A percentile compares a stretch with the other conserved stretches of the same genome.
These are phyloP conservation scores for Gisinianus flammeolus DNA, from an alignment of 2,888 invertebrate species.

Conservation along the genomic window DNA sequence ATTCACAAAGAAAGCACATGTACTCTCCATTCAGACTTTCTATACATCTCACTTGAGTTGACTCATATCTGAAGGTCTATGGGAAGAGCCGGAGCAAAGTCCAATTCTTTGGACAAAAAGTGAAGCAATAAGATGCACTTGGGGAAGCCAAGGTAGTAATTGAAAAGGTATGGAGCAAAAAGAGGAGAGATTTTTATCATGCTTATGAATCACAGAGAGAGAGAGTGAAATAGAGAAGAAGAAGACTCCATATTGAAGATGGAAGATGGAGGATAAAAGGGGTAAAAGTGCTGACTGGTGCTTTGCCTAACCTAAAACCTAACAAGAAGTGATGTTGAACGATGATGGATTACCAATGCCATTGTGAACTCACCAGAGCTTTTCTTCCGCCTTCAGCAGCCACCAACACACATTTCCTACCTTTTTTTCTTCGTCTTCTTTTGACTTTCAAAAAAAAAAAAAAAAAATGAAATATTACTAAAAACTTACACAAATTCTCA, in stretches of 20 bases:
- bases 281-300: constrained; percentile 13
- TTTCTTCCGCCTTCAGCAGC: neutral
- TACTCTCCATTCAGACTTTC: too few species aligned
- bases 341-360: constrained; percentile 4
- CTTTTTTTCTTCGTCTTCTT: neutral
- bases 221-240: neutral
- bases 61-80: too few species aligned
- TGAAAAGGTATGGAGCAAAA: neutral
- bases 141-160: too few species aligned
- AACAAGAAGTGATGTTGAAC: constrained; percentile 6
- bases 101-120: too few species aligned
- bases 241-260: neutral
- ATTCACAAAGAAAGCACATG: too few species aligned
- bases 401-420: too few species aligned
- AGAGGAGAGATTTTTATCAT: neutral
- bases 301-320: neutral
- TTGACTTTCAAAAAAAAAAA: neutral
- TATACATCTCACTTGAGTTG: too few species aligned
- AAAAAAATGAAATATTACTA: neutral
- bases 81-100: too few species aligned
- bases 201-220: neutral
- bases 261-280: constrained; percentile 1
- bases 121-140: too few species aligned
- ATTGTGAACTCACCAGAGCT: neutral
- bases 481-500: neutral